These are phyloP conservation scores for Sylvilagus bachmani DNA, from an alignment of 2,113 vertebrate genomes.

Conservation along the genomic window DNA sequence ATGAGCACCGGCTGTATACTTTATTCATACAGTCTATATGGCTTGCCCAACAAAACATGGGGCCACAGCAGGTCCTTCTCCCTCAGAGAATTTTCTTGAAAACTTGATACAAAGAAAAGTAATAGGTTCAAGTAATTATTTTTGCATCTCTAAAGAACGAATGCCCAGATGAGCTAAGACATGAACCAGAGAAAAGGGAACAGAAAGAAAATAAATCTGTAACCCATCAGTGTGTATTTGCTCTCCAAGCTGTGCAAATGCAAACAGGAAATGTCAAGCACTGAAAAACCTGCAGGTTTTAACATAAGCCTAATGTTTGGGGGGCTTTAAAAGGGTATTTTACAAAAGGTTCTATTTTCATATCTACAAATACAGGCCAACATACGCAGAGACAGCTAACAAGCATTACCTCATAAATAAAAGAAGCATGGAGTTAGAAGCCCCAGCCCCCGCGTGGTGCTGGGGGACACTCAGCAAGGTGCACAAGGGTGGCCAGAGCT, in stretches of 20 bases:
- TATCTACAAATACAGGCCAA: constrained; percentile 72
- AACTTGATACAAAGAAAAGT: constrained; percentile 7
- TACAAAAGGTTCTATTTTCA: constrained; percentile 79
- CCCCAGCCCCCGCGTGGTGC: neutral
- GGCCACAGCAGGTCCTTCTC: neutral
- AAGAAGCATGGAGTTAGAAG: neutral
- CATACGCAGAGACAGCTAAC: constrained; percentile 40
- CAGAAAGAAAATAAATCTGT: constrained; percentile 61
- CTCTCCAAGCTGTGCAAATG: constrained; percentile 71
- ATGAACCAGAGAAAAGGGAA: constrained; percentile 38
- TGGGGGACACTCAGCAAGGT: neutral
- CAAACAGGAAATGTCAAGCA: constrained; percentile 72
- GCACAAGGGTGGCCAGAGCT: neutral
- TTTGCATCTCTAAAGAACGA: neutral
- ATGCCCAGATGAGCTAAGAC: constrained; percentile 45
- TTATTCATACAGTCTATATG: neutral
- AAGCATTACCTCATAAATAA: constrained; percentile 42
- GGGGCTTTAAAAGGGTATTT: constrained; percentile 67
- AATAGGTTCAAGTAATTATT: constrained; percentile 54
- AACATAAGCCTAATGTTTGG: constrained; percentile 67
- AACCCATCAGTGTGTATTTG: constrained; percentile 55
- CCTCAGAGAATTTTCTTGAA: neutral
- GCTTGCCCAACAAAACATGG: neutral
- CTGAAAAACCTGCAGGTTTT: constrained; percentile 54
- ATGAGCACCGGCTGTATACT: neutral